These are phyloP conservation scores for Scaptomyza hsui DNA, from an alignment of 1,140 invertebrate genomes.

Conservation along the genomic window DNA sequence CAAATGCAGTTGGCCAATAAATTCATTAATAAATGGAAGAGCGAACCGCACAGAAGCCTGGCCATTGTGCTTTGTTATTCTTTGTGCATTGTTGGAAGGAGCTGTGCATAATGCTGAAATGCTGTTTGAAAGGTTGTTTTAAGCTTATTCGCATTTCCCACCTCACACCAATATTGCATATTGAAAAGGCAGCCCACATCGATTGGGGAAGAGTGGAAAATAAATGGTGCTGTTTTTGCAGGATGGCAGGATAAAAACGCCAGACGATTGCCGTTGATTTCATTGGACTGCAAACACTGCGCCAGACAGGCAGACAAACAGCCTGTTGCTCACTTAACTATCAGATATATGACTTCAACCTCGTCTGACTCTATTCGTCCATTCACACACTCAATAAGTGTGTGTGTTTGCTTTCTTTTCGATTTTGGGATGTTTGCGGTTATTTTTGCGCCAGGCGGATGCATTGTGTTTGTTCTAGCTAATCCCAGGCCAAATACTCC, in stretches of 20 bases:
- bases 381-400: slow-evolving; percentile 30
- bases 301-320: slow-evolving; percentile 28
- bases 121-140: slow-evolving; percentile 30
- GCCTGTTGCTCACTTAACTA: slow-evolving; percentile 53
- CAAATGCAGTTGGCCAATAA: slow-evolving; percentile 62
- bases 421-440: slow-evolving; percentile 57
- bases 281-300: slow-evolving; percentile 1
- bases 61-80: slow-evolving; percentile 38
- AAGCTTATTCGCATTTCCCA: slow-evolving; percentile 4
- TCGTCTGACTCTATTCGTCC: slow-evolving; percentile 35
- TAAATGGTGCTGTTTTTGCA: neutral
- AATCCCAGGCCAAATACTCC: slow-evolving; percentile 51
- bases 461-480: slow-evolving; percentile 51
- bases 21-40: slow-evolving; percentile 72
- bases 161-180: slow-evolving; percentile 43
- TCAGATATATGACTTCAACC: neutral
- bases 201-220: neutral
- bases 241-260: slow-evolving; percentile 15
- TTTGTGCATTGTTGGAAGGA: slow-evolving; percentile 32
- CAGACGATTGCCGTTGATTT: slow-evolving; percentile 52
- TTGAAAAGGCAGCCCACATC: slow-evolving; percentile 42
- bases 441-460: slow-evolving; percentile 32
- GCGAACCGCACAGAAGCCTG: slow-evolving; percentile 52
- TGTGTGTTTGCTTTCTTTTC: slow-evolving; percentile 43
- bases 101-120: slow-evolving; percentile 51